Percentiles rank a stretch among this genome's conserved stretches.
These are phyloP conservation scores for Drosophila orosa DNA, from an alignment of 1,140 invertebrate genomes.

Conservation along the genomic window DNA sequence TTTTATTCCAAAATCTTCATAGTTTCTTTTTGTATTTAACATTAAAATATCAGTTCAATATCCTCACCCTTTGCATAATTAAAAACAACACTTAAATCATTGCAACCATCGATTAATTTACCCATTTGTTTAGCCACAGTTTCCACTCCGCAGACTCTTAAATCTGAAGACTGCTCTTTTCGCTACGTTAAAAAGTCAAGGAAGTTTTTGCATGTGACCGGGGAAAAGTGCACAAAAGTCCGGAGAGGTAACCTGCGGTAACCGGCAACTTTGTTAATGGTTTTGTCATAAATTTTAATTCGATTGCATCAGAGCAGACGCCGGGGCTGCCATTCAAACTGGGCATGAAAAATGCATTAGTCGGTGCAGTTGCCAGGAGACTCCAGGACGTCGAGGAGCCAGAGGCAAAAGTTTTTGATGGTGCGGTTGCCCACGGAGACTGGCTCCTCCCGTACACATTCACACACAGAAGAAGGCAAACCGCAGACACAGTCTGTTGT, in stretches of 20 bases:
- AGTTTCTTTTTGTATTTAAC: neutral
- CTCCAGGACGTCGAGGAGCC: slow-evolving; percentile 4
- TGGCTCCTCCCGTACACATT: slow-evolving; percentile 4
- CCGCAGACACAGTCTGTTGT: slow-evolving; percentile 47
- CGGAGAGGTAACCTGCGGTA: slow-evolving; percentile 7
- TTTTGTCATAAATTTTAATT: slow-evolving; percentile 83
- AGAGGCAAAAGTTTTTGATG: slow-evolving; percentile 65
- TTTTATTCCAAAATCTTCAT: neutral
- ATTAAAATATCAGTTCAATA: neutral
- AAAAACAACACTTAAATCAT: slow-evolving; percentile 54
- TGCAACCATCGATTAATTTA: slow-evolving; percentile 64
- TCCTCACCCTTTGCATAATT: slow-evolving; percentile 38
- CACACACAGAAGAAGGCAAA: slow-evolving; percentile 20
- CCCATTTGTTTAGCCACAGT: slow-evolving; percentile 32
- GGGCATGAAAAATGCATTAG: slow-evolving; percentile 77
- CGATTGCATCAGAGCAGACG: slow-evolving; percentile 69
- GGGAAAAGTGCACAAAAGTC: neutral
- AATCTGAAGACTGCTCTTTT: slow-evolving; percentile 37
- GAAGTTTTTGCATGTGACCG: slow-evolving; percentile 73
- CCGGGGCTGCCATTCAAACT: slow-evolving; percentile 31
- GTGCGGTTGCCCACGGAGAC: slow-evolving; percentile 58
- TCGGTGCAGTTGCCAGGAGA: slow-evolving; percentile 13
- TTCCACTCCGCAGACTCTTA: slow-evolving; percentile 14
- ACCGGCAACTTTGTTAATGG: slow-evolving; percentile 76
- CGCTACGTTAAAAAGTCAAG: slow-evolving; percentile 1